phyloP scores from a whole-genome alignment of 2,797 vertebrate genomes.

The Glyptemys insculpta region DNA sequence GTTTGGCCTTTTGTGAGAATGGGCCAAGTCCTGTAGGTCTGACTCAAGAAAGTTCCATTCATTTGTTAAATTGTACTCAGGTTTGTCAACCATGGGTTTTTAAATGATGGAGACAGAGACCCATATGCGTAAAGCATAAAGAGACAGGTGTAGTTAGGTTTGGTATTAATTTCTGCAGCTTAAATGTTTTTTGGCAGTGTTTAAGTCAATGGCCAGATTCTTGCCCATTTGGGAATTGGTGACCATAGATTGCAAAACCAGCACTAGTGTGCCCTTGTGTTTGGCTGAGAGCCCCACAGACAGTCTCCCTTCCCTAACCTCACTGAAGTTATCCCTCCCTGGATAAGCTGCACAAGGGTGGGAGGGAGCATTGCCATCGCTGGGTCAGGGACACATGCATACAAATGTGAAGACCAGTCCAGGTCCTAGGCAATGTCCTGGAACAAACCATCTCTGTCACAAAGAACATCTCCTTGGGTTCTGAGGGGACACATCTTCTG shows the following conservation, averaged over 20 bases:
- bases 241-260: not conserved
- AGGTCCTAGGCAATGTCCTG: not conserved
- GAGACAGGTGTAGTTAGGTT: not conserved
- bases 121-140: not conserved
- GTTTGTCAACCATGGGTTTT: not conserved
- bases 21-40: not conserved
- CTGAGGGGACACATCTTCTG: rapidly evolving
- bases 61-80: not conserved
- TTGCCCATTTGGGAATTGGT: not conserved
- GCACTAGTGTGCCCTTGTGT: not conserved
- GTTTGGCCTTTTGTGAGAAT: not conserved
- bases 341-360: not conserved
- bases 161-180: too few relatives aligned
- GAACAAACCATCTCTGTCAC: not conserved
- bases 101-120: not conserved
- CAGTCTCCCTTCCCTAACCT: too few relatives aligned
- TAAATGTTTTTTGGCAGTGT: not conserved
- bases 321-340: too few relatives aligned
- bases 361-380: not conserved
- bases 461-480: not conserved
- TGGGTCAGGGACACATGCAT: not conserved
- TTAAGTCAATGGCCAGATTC: not conserved
- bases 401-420: not conserved
- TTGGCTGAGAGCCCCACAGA: not conserved
- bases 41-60: not conserved